These are phyloP conservation scores for Sturmia bella DNA, from an alignment of 2,888 invertebrate species.

Conservation along the genomic window DNA sequence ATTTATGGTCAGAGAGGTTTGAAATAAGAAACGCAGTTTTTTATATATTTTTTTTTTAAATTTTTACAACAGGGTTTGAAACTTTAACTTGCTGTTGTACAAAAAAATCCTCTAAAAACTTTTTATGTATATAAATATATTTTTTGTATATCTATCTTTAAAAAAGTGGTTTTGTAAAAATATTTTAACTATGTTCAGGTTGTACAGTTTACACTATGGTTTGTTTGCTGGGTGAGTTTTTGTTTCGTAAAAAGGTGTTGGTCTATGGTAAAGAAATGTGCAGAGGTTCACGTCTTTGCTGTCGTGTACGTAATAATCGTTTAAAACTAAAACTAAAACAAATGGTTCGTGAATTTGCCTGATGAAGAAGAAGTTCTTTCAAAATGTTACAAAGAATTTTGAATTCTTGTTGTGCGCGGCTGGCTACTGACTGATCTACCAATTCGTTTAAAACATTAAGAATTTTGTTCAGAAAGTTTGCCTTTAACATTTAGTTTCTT, in stretches of 20 bases:
- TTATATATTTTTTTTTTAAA: no score
- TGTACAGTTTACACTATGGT: constrained; percentile 70
- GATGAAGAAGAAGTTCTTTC: neutral
- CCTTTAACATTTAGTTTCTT: constrained; percentile 53
- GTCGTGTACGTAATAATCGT: neutral
- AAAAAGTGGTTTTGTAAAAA: constrained; percentile 46
- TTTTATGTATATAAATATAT: constrained; percentile 48
- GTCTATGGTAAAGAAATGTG: neutral
- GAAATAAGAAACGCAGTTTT: neutral
- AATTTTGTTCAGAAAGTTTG: constrained; percentile 43
- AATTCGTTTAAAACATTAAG: constrained; percentile 24
- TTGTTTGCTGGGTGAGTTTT: constrained; percentile 67
- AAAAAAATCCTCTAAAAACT: constrained; percentile 57
- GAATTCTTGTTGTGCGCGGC: neutral
- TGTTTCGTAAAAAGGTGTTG: constrained; percentile 41
- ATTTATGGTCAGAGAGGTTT: constrained; percentile 8
- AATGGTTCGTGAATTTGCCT: constrained; percentile 53
- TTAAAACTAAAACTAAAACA: constrained; percentile 23
- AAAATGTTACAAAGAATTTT: constrained; percentile 45
- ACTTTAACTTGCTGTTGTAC: constrained; percentile 37
- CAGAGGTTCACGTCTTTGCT: constrained; percentile 59
- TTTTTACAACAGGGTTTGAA: constrained; percentile 2
- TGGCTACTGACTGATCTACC: neutral
- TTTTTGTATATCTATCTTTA: constrained; percentile 23
- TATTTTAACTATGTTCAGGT: constrained; percentile 67